Evolutionary conservation across 2,113 vertebrate genomes (phyloP).

Genomic region (Hydropotes inermis): DNA sequence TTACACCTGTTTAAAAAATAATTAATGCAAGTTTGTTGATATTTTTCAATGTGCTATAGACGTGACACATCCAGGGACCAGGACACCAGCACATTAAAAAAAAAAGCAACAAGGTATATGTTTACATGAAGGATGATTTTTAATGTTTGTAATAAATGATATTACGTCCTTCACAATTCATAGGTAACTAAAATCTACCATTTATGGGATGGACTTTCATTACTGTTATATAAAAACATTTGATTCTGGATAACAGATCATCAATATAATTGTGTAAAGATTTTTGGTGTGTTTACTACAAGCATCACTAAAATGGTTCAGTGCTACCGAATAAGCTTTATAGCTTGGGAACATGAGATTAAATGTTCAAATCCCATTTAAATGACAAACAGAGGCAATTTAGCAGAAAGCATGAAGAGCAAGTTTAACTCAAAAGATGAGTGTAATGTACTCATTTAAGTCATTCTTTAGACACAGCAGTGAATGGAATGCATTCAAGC

Average conservation of each 20-base stretch:
- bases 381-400: slow-evolving; percentile 33
- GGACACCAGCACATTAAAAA: slow-evolving; percentile 3
- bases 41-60: neutral
- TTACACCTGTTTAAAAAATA: slow-evolving; percentile 65
- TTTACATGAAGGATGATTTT: neutral
- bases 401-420: slow-evolving; percentile 22
- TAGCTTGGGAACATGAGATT: slow-evolving; percentile 25
- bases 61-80: neutral
- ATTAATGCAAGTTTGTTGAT: slow-evolving; percentile 28
- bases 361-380: slow-evolving; percentile 41
- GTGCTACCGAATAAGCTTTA: slow-evolving; percentile 36
- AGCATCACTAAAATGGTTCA: slow-evolving; percentile 19
- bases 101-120: slow-evolving; percentile 22
- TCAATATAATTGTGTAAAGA: neutral
- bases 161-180: neutral
- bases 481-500: slow-evolving; percentile 18
- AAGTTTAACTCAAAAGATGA: slow-evolving; percentile 33
- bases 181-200: neutral
- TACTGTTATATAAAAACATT: neutral
- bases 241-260: slow-evolving; percentile 9
- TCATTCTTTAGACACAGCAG: slow-evolving; percentile 6
- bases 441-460: slow-evolving; percentile 9
- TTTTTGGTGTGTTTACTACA: neutral
- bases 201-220: neutral
- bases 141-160: neutral